A percentile compares a stretch with the other conserved stretches of the same genome.
phyloP scores from a whole-genome alignment of 2,797 vertebrate genomes.

The Allobates femoralis region DNA sequence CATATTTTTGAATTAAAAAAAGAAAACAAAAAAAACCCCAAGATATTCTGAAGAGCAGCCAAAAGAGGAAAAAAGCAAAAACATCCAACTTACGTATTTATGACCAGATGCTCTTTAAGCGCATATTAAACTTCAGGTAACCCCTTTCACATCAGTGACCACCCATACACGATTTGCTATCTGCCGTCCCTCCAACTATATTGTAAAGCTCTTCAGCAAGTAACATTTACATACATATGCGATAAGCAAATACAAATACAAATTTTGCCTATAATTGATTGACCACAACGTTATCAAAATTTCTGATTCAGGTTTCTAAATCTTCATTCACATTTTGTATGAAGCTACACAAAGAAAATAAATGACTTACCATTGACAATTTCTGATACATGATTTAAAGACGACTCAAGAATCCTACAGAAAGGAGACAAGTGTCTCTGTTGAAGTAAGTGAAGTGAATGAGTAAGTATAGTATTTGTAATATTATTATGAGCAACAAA shows the following conservation, averaged over 20 bases:
- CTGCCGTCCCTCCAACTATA: background rate
- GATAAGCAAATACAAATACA: background rate
- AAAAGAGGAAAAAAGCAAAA: too few species aligned
- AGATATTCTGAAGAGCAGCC: too few species aligned
- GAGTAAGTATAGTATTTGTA: constrained; percentile 11
- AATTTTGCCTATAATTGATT: background rate
- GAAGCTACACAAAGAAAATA: background rate
- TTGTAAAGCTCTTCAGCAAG: background rate
- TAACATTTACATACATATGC: background rate
- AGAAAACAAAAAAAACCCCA: too few species aligned
- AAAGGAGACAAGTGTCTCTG: background rate
- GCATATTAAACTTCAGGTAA: too few species aligned
- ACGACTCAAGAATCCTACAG: background rate
- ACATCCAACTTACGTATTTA: too few species aligned
- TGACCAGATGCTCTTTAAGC: too few species aligned
- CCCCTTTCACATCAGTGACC: background rate
- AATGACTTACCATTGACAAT: constrained; percentile 31
- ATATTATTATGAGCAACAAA: background rate
- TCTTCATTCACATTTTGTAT: background rate
- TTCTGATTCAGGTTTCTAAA: background rate
- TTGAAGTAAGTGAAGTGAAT: background rate
- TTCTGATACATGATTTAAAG: background rate
- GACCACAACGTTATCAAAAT: background rate
- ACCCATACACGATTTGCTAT: background rate
- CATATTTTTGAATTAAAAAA: too few species aligned